Conservation (phyloP, 2,797 vertebrate species). For the Adelosebastes latens region DNA sequence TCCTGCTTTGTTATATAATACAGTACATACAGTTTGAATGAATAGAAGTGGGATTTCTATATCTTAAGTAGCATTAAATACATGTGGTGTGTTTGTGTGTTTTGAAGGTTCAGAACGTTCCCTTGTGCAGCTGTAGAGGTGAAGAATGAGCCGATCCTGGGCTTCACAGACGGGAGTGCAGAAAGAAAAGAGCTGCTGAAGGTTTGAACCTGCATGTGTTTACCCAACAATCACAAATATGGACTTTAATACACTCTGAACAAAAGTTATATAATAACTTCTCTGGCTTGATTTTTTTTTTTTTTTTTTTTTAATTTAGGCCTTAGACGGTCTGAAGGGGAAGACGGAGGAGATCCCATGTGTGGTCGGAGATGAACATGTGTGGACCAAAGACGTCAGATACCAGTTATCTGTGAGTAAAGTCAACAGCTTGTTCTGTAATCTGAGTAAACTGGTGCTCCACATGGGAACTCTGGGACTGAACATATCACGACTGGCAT, state of each 20-base stretch:
- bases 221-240: not conserved
- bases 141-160: constrained; percentile 91
- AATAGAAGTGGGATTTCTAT: no score
- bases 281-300: not conserved
- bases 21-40: not conserved
- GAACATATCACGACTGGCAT: not conserved
- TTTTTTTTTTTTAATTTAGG: constrained; percentile 70
- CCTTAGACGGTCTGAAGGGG: constrained; percentile 82
- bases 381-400: constrained; percentile 89
- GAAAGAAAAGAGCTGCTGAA: constrained; percentile 87
- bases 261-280: not conserved
- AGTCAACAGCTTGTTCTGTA: not conserved
- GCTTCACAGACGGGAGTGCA: constrained; percentile 84
- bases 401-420: constrained; percentile 91
- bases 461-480: not conserved
- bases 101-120: constrained; percentile 81
- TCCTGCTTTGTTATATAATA: not conserved
- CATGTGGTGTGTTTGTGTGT: not conserved
- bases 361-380: constrained; percentile 90
- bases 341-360: constrained; percentile 92
- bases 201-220: constrained; percentile 71
- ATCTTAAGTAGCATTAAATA: not conserved
- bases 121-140: constrained; percentile 81
- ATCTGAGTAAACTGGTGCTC: no score
- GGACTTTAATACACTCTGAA: not conserved